These are phyloP conservation scores for Griposia aprilina DNA, from an alignment of 2,888 invertebrate species.

Conservation along the genomic window DNA sequence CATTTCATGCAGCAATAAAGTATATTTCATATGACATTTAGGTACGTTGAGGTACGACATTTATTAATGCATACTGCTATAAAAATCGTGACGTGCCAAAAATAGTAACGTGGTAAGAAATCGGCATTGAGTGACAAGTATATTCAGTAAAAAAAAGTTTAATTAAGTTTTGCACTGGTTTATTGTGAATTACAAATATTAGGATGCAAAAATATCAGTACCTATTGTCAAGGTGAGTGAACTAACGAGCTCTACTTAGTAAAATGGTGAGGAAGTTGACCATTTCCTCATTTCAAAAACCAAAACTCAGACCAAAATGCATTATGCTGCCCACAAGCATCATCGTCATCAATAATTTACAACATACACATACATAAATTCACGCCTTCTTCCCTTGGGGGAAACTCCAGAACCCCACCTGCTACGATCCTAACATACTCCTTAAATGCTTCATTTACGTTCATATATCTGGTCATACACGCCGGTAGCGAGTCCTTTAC, in stretches of 20 bases:
- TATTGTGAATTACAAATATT: no score
- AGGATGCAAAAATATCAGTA: background rate
- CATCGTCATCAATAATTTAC: background rate
- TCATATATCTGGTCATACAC: background rate
- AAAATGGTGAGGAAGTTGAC: background rate
- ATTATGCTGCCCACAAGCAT: background rate
- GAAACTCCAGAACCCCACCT: background rate
- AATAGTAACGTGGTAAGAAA: background rate
- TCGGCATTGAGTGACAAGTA: background rate
- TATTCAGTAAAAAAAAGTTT: background rate
- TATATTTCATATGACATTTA: constrained; percentile 58
- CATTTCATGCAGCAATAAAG: constrained; percentile 63
- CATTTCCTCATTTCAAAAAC: background rate
- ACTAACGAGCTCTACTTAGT: background rate
- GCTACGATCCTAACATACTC: background rate
- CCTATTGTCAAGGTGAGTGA: background rate
- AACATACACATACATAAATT: background rate
- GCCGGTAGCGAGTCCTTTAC: background rate
- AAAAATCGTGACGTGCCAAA: constrained; percentile 3
- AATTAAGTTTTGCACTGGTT: background rate
- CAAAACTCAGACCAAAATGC: background rate
- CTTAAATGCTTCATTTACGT: background rate
- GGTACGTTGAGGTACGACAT: constrained; percentile 6
- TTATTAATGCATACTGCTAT: constrained; percentile 2
- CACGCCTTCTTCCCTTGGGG: background rate